These are phyloP conservation scores for Enteromius unitaeniatus DNA, from an alignment of 2,797 vertebrate species.

Conservation along the genomic window DNA sequence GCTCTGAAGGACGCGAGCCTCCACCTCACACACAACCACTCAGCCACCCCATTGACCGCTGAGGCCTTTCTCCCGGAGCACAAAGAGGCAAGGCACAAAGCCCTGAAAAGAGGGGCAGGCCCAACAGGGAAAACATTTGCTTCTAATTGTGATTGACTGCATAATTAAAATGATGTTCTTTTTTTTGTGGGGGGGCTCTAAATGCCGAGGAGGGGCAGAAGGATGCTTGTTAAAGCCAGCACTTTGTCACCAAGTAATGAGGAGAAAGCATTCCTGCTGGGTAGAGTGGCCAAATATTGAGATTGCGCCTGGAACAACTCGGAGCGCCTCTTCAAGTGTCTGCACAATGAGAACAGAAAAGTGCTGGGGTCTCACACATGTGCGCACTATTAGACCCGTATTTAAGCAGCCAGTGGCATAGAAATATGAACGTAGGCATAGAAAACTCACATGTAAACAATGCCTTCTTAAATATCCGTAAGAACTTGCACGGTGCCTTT, in stretches of 20 bases:
- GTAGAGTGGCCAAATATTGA: constrained; percentile 68
- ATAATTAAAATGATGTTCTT: constrained; percentile 99
- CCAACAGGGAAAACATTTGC: constrained; percentile 99
- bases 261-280: constrained; percentile 68
- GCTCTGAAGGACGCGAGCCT: constrained; percentile 93
- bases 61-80: constrained; percentile 94
- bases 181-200: constrained; percentile 86
- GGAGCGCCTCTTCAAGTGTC: constrained; percentile 63
- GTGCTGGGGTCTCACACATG: constrained; percentile 58
- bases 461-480: not conserved
- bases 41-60: constrained; percentile 96
- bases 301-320: constrained; percentile 61
- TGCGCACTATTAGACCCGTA: constrained; percentile 54
- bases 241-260: constrained; percentile 67
- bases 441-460: not conserved
- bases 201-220: constrained; percentile 62
- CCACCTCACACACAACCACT: constrained; percentile 92
- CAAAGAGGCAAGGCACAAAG: constrained; percentile 93
- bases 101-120: constrained; percentile 94
- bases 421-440: constrained; percentile 46
- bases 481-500: not conserved
- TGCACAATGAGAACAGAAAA: constrained; percentile 62
- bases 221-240: constrained; percentile 63
- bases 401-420: constrained; percentile 53
- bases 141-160: constrained; percentile 99